Evolutionary conservation across 2,888 invertebrate species (phyloP).

Genomic region (Sphecodes monilicornis): DNA sequence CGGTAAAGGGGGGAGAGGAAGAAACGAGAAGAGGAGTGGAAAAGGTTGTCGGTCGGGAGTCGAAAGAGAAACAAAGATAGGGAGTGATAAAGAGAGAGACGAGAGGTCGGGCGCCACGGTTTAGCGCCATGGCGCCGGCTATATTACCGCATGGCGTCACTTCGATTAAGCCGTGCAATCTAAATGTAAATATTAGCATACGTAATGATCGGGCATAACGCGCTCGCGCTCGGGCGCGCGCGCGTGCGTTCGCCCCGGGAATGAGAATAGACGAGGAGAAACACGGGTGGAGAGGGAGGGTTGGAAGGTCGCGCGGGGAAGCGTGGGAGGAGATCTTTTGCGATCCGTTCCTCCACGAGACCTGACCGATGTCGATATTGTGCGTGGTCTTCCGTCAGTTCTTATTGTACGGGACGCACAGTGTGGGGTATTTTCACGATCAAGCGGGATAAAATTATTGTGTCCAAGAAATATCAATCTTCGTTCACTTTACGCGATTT

Average conservation of each 20-base stretch:
- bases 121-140: constrained; percentile 83
- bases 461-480: background rate
- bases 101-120: constrained; percentile 73
- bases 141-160: constrained; percentile 83
- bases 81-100: constrained; percentile 19
- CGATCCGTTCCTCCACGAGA: constrained; percentile 45
- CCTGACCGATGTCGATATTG: constrained; percentile 10
- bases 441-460: no score
- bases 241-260: constrained; percentile 34
- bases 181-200: constrained; percentile 84
- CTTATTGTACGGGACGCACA: background rate
- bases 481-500: background rate
- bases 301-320: constrained; percentile 53
- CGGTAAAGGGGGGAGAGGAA: background rate
- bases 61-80: constrained; percentile 15
- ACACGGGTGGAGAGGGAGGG: constrained; percentile 20
- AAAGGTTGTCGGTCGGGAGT: constrained; percentile 31
- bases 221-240: constrained; percentile 25
- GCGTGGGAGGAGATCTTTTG: constrained; percentile 40
- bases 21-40: constrained; percentile 19
- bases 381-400: background rate
- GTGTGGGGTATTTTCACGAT: no score
- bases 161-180: constrained; percentile 83
- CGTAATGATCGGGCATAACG: constrained; percentile 80
- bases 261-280: constrained; percentile 70